Conservation (phyloP, 2,888 invertebrate genomes). For the Agrenia bidenticulata region DNA sequence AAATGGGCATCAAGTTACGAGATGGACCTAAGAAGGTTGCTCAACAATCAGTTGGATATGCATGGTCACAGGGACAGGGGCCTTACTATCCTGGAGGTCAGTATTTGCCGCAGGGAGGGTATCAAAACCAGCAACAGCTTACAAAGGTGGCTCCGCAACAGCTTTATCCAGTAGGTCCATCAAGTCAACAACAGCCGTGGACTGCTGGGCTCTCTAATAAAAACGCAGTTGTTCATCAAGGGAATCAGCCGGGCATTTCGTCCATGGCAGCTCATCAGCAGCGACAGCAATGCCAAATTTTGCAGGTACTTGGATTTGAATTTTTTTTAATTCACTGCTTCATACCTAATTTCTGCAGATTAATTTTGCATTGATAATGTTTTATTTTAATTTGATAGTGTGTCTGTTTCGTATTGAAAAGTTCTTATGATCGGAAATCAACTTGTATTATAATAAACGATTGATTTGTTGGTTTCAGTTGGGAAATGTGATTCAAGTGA, state of each 20-base stretch:
- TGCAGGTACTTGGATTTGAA: slow-evolving; percentile 45
- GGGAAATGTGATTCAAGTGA: slow-evolving; percentile 64
- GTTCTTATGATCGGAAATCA: background rate
- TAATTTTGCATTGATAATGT: too few species aligned
- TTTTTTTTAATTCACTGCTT: too few species aligned
- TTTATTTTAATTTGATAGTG: too few species aligned
- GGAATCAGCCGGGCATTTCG: too few species aligned
- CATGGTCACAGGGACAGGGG: slow-evolving; percentile 13
- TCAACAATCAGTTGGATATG: background rate
- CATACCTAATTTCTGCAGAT: too few species aligned
- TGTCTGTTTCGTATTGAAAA: background rate
- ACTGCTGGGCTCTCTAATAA: too few species aligned
- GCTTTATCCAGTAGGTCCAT: background rate
- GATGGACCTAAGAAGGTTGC: slow-evolving; percentile 30
- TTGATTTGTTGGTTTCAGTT: slow-evolving; percentile 56
- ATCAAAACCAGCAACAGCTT: too few species aligned
- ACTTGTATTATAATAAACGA: background rate
- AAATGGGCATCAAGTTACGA: slow-evolving; percentile 58
- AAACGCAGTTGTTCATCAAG: too few species aligned
- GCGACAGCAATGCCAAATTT: slow-evolving; percentile 48
- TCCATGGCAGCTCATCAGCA: slow-evolving; percentile 13
- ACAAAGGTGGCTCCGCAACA: background rate
- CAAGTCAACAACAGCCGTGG: too few species aligned
- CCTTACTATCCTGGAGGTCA: slow-evolving; percentile 21
- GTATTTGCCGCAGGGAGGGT: background rate